These are phyloP conservation scores for Buathra laborator DNA, from an alignment of 2,888 invertebrate species.

Conservation along the genomic window DNA sequence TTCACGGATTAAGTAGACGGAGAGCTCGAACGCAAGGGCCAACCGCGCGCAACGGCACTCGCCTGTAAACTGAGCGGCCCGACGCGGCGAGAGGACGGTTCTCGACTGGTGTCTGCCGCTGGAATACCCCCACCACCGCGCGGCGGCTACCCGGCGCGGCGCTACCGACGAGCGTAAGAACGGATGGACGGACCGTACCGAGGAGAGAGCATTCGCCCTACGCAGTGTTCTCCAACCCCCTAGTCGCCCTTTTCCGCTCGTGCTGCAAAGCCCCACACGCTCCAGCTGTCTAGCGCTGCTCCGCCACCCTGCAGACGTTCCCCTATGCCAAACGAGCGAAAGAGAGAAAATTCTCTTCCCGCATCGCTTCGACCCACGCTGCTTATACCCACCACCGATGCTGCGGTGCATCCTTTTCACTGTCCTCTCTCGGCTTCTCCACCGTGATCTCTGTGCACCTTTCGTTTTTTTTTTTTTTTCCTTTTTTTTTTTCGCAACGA, in stretches of 20 bases:
- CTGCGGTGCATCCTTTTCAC: slow-evolving; percentile 55
- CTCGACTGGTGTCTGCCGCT: slow-evolving; percentile 80
- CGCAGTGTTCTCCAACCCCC: slow-evolving; percentile 57
- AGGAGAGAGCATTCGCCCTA: slow-evolving; percentile 51
- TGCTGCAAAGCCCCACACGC: slow-evolving; percentile 72
- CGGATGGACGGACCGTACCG: slow-evolving; percentile 39
- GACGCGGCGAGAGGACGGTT: slow-evolving; percentile 82
- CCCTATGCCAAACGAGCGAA: slow-evolving; percentile 10
- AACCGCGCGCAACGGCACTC: slow-evolving; percentile 81
- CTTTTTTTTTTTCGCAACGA: slow-evolving; percentile 26
- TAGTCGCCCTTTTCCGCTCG: slow-evolving; percentile 67
- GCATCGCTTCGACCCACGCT: slow-evolving; percentile 32
- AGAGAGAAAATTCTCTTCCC: slow-evolving; percentile 41
- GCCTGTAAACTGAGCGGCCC: slow-evolving; percentile 82
- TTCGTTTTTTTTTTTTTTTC: slow-evolving; percentile 17
- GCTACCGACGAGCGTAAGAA: slow-evolving; percentile 64
- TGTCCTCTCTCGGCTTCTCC: slow-evolving; percentile 3
- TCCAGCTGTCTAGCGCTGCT: slow-evolving; percentile 72
- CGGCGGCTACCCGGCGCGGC: slow-evolving; percentile 44
- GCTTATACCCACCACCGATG: slow-evolving; percentile 28
- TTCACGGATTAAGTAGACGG: not conserved
- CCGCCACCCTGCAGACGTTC: slow-evolving; percentile 68
- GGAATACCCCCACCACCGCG: slow-evolving; percentile 57
- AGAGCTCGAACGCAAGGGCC: slow-evolving; percentile 60
- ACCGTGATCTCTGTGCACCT: slow-evolving; percentile 24